phyloP scores from a whole-genome alignment of 92 coral and sea anemone genomes.

The Paramuricea clavata region DNA sequence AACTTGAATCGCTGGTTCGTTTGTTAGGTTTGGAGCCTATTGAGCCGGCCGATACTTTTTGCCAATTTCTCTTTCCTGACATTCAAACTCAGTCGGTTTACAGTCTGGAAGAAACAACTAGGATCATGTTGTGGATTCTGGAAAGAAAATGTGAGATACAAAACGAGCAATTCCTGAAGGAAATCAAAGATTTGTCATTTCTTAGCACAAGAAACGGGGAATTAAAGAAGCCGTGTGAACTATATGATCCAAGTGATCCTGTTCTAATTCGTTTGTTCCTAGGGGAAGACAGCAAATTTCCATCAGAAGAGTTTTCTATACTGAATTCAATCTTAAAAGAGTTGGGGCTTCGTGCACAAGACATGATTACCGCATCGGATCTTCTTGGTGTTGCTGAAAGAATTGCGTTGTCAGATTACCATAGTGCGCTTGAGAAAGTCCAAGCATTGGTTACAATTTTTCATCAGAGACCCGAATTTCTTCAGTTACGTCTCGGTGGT shows the following conservation, averaged over 20 bases:
- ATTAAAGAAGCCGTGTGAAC: constrained; percentile 48
- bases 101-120: constrained; percentile 24
- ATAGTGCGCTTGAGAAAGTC: constrained; percentile 10
- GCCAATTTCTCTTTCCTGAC: constrained; percentile 39
- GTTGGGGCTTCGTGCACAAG: constrained; percentile 34
- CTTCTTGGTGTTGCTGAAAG: constrained; percentile 35
- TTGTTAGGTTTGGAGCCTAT: constrained; percentile 12
- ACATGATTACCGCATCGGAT: constrained; percentile 28
- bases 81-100: constrained; percentile 9
- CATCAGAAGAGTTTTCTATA: constrained; percentile 5
- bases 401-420: background rate
- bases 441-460: constrained; percentile 51
- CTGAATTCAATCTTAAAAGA: constrained; percentile 17
- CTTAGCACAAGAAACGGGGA: constrained; percentile 5
- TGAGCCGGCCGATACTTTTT: constrained; percentile 17
- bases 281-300: constrained; percentile 54
- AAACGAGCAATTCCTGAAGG: background rate
- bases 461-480: background rate
- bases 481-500: background rate
- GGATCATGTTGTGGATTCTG: constrained; percentile 44
- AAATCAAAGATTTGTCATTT: constrained; percentile 37
- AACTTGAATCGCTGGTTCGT: constrained; percentile 39
- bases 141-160: constrained; percentile 24
- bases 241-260: constrained; percentile 50
- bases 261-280: constrained; percentile 39